A percentile compares a stretch with the other conserved stretches of the same genome.
Evolutionary conservation across 2,888 invertebrate species (phyloP).

Genomic region (Exephanes ischioxanthus): DNA sequence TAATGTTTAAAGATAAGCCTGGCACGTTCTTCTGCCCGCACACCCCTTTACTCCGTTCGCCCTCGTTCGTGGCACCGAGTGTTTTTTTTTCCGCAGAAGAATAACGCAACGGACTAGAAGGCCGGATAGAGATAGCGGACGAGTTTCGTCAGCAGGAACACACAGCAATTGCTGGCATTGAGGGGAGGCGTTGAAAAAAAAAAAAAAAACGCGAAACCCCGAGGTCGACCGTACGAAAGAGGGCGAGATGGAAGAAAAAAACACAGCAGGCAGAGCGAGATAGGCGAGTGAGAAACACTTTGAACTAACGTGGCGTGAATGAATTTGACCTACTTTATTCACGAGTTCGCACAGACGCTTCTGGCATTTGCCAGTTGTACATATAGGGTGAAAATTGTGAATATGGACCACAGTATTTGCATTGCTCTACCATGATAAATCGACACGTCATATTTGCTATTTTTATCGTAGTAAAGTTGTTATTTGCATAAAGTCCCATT

Average conservation of each 20-base stretch:
- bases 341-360: constrained; percentile 6
- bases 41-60: too few relatives aligned
- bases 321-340: constrained; percentile 40
- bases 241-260: constrained; percentile 8
- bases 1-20: constrained; percentile 24
- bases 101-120: constrained; percentile 31
- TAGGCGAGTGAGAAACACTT: constrained; percentile 29
- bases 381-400: not conserved
- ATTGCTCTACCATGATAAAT: not conserved
- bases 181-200: not conserved
- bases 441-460: not conserved
- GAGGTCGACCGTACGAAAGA: constrained; percentile 21
- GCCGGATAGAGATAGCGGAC: constrained; percentile 9
- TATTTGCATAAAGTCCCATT: not conserved
- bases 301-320: constrained; percentile 29
- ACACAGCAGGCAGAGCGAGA: not conserved
- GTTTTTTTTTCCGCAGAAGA: constrained; percentile 8
- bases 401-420: not conserved
- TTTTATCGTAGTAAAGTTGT: not conserved
- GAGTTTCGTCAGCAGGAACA: constrained; percentile 20
- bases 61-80: not conserved
- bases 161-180: constrained; percentile 17
- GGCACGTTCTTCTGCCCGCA: constrained; percentile 16
- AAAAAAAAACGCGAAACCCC: constrained; percentile 9
- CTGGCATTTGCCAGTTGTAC: not conserved